Evolutionary conservation across 2,888 invertebrate genomes (phyloP).

Genomic region (Andrena bicolor): DNA sequence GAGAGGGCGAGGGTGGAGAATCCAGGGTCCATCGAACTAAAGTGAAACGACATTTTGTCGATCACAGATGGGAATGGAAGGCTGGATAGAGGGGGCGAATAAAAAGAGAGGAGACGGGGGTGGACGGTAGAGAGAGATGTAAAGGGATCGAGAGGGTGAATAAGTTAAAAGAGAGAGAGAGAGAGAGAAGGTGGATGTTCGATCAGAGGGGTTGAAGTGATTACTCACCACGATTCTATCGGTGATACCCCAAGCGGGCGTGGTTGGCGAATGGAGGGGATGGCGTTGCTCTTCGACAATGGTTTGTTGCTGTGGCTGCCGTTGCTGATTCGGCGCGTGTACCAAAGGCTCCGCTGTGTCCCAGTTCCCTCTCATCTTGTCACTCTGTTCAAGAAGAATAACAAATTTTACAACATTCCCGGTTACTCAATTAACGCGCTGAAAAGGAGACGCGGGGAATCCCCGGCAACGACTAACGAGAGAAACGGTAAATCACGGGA

Average conservation of each 20-base stretch:
- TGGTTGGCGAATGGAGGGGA: slow-evolving; percentile 76
- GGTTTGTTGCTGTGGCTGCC: slow-evolving; percentile 67
- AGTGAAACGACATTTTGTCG: slow-evolving; percentile 71
- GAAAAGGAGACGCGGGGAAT: too few relatives aligned
- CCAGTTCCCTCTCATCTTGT: slow-evolving; percentile 75
- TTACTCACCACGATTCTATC: slow-evolving; percentile 79
- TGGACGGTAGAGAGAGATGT: slow-evolving; percentile 31
- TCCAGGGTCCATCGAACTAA: slow-evolving; percentile 35
- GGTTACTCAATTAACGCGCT: too few relatives aligned
- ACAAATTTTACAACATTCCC: slow-evolving; percentile 1
- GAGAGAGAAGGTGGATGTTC: slow-evolving; percentile 40
- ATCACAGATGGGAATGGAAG: slow-evolving; percentile 49
- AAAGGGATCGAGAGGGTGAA: slow-evolving; percentile 38
- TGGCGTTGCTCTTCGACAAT: slow-evolving; percentile 68
- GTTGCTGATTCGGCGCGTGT: slow-evolving; percentile 64
- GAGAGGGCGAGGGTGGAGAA: background rate
- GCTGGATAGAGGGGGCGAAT: slow-evolving; percentile 19
- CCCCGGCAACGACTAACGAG: background rate
- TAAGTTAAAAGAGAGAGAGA: slow-evolving; percentile 43
- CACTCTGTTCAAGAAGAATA: slow-evolving; percentile 18
- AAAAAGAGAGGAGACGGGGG: background rate
- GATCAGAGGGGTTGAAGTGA: slow-evolving; percentile 67
- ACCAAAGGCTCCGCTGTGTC: slow-evolving; percentile 66
- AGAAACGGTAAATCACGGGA: background rate
- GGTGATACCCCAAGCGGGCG: slow-evolving; percentile 78